Evolutionary conservation across 2,113 vertebrate species (phyloP), one percentile per base, ranked within the genome.

Genomic region (Carassius carassius): DNA sequence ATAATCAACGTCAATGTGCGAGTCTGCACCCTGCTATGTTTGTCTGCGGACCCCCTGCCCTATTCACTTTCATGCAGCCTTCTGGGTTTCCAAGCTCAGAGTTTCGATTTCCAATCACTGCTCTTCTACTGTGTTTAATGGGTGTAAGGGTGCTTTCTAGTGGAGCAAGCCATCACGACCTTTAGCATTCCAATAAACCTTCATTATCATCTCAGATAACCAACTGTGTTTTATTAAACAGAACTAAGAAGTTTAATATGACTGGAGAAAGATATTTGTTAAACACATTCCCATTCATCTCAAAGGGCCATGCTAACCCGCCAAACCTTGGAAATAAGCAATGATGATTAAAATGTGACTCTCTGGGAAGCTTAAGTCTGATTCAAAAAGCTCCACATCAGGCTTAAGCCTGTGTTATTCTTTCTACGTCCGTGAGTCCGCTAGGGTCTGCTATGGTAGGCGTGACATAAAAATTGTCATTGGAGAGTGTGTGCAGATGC

Each of bases 221-320:
- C 51, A 4, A 78, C 32, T 74, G 72, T 78, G 84, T 87, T 75
- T 84, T 81, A 88, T 88, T 88, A 85, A 90, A 91, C 79, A 88
- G 81, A 83, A 65, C 82, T 25, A 78, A 1, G 19, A 60, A 70
- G 29, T 41, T 41, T 41, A 41, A 73, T 47, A n/a, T 9, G 23
- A 44, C 72, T n/a, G 10, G 35, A 41, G 11, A 21, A 70, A 37
- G 9, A 17, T 37, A 37, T 37, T 4, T 10, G 17, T 21, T 70
- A 70, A 14, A 51, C 1, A 17, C 67, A 21, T 70, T 69, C 16
- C 29, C 3, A 69, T 9, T 69, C 3, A 35, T 69, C 29, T 69
- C 65, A 35, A 35, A 35, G 32, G 13, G 6, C 25, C 12, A 65
- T 13, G 1, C 65, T 69, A 35, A 69, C 29, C 16, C 1, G 17